phyloP scores from a whole-genome alignment of 2,888 invertebrate genomes.

The Drosophila vallismaia region DNA sequence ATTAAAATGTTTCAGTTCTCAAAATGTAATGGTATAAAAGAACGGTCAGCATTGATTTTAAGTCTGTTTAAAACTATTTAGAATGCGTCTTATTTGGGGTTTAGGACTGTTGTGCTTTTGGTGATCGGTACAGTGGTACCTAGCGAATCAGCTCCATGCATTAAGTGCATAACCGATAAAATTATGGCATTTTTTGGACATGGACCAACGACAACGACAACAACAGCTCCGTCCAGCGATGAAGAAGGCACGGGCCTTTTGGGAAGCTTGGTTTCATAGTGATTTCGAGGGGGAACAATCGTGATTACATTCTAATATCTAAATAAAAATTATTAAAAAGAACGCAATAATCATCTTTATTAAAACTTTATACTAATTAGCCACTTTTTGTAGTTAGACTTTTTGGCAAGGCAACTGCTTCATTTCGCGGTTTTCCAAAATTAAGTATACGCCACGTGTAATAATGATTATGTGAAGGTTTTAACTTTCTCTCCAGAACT shows the following conservation, averaged over 20 bases:
- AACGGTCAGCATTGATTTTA: neutral
- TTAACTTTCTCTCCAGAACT: slow-evolving; percentile 14
- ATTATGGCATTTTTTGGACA: neutral
- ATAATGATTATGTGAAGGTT: slow-evolving; percentile 27
- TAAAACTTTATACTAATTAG: too few species aligned
- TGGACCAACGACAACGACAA: neutral
- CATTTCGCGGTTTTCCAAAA: neutral
- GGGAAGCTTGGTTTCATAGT: too few species aligned
- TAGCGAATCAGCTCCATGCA: too few species aligned
- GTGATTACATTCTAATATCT: too few species aligned
- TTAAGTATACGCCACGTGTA: slow-evolving; percentile 21
- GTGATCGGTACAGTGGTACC: too few species aligned
- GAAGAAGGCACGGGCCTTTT: too few species aligned
- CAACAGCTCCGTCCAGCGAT: too few species aligned
- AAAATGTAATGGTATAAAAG: neutral
- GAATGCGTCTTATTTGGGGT: neutral
- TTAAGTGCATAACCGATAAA: too few species aligned
- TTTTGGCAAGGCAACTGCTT: neutral
- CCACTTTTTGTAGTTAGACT: neutral
- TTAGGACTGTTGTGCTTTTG: neutral
- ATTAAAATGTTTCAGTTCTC: too few species aligned
- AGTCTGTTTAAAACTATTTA: neutral
- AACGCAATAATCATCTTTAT: too few species aligned
- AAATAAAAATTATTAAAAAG: too few species aligned
- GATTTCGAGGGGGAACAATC: too few species aligned